Base-by-base conservation (phyloP, 2,113 vertebrate genomes). In the Poecilia latipinna region DNA sequence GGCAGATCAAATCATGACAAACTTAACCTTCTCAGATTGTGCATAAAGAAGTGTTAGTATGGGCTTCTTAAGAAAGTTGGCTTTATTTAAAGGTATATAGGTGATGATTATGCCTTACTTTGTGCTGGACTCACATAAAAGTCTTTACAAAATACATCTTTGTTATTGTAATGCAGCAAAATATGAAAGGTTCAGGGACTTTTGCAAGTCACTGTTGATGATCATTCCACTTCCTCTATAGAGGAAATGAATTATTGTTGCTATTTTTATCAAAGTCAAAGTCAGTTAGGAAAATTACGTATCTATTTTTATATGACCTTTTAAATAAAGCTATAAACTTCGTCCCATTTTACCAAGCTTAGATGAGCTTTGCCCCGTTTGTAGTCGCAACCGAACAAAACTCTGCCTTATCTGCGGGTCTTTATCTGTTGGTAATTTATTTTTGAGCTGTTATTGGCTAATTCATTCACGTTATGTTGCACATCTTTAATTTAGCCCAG, bases 1-100 rank as follows among this genome's bases (percentile, higher is more conserved):
- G 64, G 70, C 57, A 74, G 79, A 86, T 90, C 54, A 75, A 79
- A 82, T 84, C 66, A 51, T 62, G 32, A 75, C 70, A 35, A 68
- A 42, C 75, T 17, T 19, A 32, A 74, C 88, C 35, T 78, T 82
- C 78, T 85, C 32, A 65, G 66, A 73, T 85, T 75, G 19, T 80
- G 81, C 76, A 51, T 74, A 61, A 72, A 63, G 42, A 66, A 44
- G 65, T 68, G 72, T 62, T 62, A 57, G 42, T 29, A 60, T 44
- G 64, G 24, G 61, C 7, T n/a, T 68, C 28, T 42, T 63, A 57
- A 57, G 51, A n/a, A 57, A 57, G 22, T n/a, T 57, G 8, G 1
- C 24, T 57, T 57, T 57, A n/a, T 57, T 54, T n/a, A 57, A 57
- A 24, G 24, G 51, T n/a, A 57, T 8, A 12, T 37, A 37, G 35